phyloP scores from a whole-genome alignment of 2,797 vertebrate genomes.

The Eulemur albifrons region DNA sequence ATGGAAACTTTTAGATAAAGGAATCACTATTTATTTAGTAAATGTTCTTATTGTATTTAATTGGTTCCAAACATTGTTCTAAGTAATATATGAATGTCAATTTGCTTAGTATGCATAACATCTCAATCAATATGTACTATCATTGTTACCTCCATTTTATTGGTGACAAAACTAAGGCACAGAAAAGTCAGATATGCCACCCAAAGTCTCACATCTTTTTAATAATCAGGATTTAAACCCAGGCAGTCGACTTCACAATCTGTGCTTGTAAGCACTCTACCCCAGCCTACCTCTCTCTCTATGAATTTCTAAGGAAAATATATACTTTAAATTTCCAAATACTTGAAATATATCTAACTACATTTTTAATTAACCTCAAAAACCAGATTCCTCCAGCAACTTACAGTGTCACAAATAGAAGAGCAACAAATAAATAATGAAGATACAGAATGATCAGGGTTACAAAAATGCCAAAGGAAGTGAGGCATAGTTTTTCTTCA shows the following conservation, averaged over 20 bases:
- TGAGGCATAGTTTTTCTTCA: neutral
- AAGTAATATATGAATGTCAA: neutral
- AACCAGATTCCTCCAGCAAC: neutral
- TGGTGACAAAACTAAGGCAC: neutral
- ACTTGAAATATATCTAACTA: neutral
- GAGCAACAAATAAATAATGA: neutral
- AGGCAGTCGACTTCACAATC: neutral
- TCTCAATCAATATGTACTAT: neutral
- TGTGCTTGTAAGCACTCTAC: neutral
- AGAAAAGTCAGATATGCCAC: neutral
- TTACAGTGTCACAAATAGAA: neutral
- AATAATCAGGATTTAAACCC: neutral
- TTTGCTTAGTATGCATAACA: neutral
- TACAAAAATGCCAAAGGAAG: neutral
- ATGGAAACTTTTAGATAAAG: neutral
- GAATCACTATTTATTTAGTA: slow-evolving; percentile 24
- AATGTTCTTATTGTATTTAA: neutral
- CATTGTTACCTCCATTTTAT: neutral
- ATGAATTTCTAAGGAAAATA: neutral
- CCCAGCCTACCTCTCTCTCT: neutral
- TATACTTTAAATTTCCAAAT: neutral
- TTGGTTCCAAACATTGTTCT: neutral
- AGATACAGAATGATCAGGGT: neutral
- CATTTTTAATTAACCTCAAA: neutral
- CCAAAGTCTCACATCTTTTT: neutral